Evolutionary conservation across 2,113 vertebrate species (phyloP).

Genomic region (Platichthys flesus): DNA sequence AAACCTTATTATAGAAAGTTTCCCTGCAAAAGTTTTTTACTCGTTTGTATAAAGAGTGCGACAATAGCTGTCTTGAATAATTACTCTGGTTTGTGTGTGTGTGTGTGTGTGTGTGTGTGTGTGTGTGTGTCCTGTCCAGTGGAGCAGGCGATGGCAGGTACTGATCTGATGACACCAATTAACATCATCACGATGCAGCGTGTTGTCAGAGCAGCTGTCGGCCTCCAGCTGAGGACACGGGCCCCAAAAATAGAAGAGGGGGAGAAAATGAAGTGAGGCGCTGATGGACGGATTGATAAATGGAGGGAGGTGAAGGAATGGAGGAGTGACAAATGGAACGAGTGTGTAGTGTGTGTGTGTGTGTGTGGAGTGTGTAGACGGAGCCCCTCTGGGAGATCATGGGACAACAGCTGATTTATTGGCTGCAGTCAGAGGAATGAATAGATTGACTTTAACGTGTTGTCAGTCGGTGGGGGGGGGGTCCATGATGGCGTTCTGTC

Average conservation of each 20-base stretch:
- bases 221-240: slow-evolving; percentile 34
- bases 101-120: too few relatives aligned
- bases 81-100: too few relatives aligned
- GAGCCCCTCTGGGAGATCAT: slow-evolving; percentile 39
- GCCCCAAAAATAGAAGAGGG: slow-evolving; percentile 27
- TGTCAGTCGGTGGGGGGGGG: slow-evolving; percentile 32
- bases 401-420: slow-evolving; percentile 42
- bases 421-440: slow-evolving; percentile 38
- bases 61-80: too few relatives aligned
- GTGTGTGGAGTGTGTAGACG: slow-evolving; percentile 21
- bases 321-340: slow-evolving; percentile 62
- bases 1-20: too few relatives aligned
- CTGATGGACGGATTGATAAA: slow-evolving; percentile 43
- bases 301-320: slow-evolving; percentile 35
- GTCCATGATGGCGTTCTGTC: slow-evolving; percentile 8
- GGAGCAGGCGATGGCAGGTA: not conserved
- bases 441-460: slow-evolving; percentile 26
- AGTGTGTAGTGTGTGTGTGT: slow-evolving; percentile 15
- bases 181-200: slow-evolving; percentile 15
- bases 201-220: slow-evolving; percentile 14
- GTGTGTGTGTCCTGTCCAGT: not conserved
- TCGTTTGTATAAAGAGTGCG: too few relatives aligned
- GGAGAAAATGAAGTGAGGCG: slow-evolving; percentile 51
- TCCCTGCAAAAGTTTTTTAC: too few relatives aligned
- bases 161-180: slow-evolving; percentile 28